Conservation (phyloP, 37 sponge, comb jelly and placozoan species). For the Ephydatia muelleri region DNA sequence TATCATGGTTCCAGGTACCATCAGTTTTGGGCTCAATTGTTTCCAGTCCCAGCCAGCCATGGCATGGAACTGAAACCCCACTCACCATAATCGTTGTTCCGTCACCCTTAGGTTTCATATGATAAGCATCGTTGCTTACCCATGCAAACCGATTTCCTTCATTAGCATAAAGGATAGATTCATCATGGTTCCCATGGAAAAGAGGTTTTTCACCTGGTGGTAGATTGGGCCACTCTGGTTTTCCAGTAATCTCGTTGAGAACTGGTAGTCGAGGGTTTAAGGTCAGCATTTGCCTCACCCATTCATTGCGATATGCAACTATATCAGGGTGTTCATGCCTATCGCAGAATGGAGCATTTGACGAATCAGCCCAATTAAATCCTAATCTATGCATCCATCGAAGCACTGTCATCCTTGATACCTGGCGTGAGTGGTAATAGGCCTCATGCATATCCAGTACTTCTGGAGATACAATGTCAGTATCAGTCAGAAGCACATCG, state of each 20-base stretch:
- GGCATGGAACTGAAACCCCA: not conserved
- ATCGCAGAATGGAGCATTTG: not conserved
- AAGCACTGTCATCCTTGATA: not conserved
- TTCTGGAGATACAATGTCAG: not conserved
- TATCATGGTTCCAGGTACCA: not conserved
- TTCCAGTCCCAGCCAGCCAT: constrained; percentile 1
- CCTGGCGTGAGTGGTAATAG: not conserved
- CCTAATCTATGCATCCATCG: not conserved
- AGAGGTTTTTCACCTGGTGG: constrained; percentile 1
- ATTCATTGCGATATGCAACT: not conserved
- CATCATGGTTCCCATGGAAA: not conserved
- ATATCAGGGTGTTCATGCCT: not conserved
- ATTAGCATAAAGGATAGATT: not conserved
- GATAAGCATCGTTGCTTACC: not conserved
- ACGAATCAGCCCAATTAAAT: constrained; percentile 1
- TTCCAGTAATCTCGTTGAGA: not conserved
- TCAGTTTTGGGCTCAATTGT: not conserved
- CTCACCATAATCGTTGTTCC: constrained; percentile 1
- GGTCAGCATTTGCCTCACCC: constrained; percentile 1
- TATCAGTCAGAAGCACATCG: not conserved
- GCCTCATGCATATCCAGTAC: not conserved
- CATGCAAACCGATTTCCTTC: not conserved
- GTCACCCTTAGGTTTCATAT: not conserved
- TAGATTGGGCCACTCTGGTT: constrained; percentile 1
- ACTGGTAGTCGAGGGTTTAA: not conserved